These are phyloP conservation scores for Podarcis siculus DNA, from an alignment of 2,797 vertebrate genomes.

Conservation along the genomic window DNA sequence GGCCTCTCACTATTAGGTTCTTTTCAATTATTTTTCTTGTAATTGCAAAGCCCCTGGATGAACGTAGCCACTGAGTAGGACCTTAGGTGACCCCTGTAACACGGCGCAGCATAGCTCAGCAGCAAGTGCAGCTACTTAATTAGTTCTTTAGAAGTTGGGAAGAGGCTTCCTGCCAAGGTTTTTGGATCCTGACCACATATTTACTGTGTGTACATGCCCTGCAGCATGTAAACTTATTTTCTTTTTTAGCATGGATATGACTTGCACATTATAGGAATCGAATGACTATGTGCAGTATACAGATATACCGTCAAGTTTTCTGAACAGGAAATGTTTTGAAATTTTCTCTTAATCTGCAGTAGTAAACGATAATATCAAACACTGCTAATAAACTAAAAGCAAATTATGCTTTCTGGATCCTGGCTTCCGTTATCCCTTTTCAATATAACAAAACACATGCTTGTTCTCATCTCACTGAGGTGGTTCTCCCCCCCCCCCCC, in stretches of 20 bases:
- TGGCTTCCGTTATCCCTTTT: not conserved
- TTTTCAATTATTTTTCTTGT: not conserved
- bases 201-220: not conserved
- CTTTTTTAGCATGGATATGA: not conserved
- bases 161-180: not conserved
- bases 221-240: not conserved
- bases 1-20: not conserved
- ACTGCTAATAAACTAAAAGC: not conserved
- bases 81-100: not conserved
- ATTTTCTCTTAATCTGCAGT: not conserved
- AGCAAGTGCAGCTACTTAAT: not conserved
- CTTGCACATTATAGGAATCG: not conserved
- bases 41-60: not conserved
- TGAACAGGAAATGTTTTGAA: not conserved
- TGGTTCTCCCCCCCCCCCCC: not conserved
- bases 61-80: not conserved
- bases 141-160: not conserved
- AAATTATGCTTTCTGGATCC: not conserved
- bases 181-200: not conserved
- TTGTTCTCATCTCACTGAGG: not conserved
- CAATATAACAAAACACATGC: not conserved
- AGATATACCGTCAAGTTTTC: not conserved
- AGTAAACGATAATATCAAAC: not conserved
- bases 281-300: not conserved
- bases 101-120: not conserved